Conservation (phyloP, 2,113 vertebrate genomes). For the Hypomesus transpacificus region DNA sequence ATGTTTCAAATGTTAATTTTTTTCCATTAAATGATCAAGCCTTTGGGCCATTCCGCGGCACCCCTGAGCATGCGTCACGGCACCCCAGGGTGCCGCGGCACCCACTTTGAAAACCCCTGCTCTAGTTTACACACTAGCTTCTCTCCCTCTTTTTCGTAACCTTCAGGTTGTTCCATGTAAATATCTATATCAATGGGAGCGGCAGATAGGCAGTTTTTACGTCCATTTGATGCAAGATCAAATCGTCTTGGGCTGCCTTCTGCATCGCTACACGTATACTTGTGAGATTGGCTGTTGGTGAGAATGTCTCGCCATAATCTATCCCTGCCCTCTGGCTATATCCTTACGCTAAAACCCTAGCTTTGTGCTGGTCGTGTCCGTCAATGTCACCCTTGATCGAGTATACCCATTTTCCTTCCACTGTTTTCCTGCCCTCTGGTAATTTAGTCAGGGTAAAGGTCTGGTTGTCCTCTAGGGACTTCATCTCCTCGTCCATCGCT, state of each 20-base stretch:
- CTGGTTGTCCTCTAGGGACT: slow-evolving; percentile 22
- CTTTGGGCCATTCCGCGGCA: too few species aligned
- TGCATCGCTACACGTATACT: slow-evolving; percentile 16
- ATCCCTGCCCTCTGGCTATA: slow-evolving; percentile 18
- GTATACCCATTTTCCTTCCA: slow-evolving; percentile 27
- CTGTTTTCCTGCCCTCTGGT: slow-evolving; percentile 16
- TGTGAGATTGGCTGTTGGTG: slow-evolving; percentile 21
- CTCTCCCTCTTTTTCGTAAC: slow-evolving; percentile 6
- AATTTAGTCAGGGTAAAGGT: slow-evolving; percentile 17
- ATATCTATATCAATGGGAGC: slow-evolving; percentile 17
- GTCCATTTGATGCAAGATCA: slow-evolving; percentile 16
- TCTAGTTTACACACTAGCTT: slow-evolving; percentile 8
- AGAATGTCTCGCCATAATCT: slow-evolving; percentile 28
- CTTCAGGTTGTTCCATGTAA: slow-evolving; percentile 12
- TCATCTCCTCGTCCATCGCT: slow-evolving; percentile 30
- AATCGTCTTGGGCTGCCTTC: too few species aligned
- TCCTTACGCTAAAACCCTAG: slow-evolving; percentile 18
- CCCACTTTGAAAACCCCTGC: neutral
- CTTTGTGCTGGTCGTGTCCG: slow-evolving; percentile 23
- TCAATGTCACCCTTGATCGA: slow-evolving; percentile 8
- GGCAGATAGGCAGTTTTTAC: slow-evolving; percentile 12
- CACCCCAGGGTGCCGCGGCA: too few species aligned
- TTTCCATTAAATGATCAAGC: too few species aligned
- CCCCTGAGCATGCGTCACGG: too few species aligned
- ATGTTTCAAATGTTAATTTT: too few species aligned